These are phyloP conservation scores for Aporophyla lueneburgensis DNA, from an alignment of 2,888 invertebrate genomes.

Conservation along the genomic window DNA sequence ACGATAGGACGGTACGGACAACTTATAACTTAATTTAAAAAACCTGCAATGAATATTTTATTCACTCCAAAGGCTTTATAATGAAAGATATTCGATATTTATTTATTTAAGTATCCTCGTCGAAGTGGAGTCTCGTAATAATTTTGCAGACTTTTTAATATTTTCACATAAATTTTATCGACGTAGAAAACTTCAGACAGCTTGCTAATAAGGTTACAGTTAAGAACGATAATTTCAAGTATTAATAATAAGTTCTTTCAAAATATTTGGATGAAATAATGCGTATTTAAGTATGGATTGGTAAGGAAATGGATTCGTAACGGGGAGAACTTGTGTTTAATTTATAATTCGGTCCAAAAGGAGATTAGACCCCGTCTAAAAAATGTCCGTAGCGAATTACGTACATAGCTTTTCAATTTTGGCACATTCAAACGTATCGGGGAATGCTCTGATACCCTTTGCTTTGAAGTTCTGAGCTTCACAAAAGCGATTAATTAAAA, in stretches of 20 bases:
- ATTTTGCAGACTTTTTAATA: slow-evolving; percentile 39
- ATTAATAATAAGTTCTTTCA: slow-evolving; percentile 7
- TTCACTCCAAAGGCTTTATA: slow-evolving; percentile 29
- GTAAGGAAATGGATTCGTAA: slow-evolving; percentile 18
- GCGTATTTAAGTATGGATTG: slow-evolving; percentile 21
- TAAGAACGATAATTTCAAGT: slow-evolving; percentile 9
- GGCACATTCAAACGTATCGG: slow-evolving; percentile 68
- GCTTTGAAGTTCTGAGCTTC: slow-evolving; percentile 77
- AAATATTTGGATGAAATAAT: slow-evolving; percentile 21
- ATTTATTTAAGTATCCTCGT: slow-evolving; percentile 49
- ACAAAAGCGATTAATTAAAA: slow-evolving; percentile 83
- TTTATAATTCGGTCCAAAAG: slow-evolving; percentile 55
- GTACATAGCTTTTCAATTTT: slow-evolving; percentile 69
- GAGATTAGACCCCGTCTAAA: slow-evolving; percentile 56
- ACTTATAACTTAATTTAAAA: slow-evolving; percentile 60
- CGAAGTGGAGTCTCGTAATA: slow-evolving; percentile 32
- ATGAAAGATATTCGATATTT: slow-evolving; percentile 54
- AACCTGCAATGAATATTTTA: slow-evolving; percentile 55
- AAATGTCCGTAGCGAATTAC: slow-evolving; percentile 61
- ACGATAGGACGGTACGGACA: slow-evolving; percentile 53
- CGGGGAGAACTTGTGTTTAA: slow-evolving; percentile 47
- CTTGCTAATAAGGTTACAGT: slow-evolving; percentile 31
- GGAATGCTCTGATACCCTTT: slow-evolving; percentile 72
- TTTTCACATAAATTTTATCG: slow-evolving; percentile 39
- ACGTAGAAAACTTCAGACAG: slow-evolving; percentile 38